Percentiles rank a stretch among this genome's conserved stretches.
phyloP scores from a whole-genome alignment of 2,888 invertebrate genomes.

The Drosophila infuscata region DNA sequence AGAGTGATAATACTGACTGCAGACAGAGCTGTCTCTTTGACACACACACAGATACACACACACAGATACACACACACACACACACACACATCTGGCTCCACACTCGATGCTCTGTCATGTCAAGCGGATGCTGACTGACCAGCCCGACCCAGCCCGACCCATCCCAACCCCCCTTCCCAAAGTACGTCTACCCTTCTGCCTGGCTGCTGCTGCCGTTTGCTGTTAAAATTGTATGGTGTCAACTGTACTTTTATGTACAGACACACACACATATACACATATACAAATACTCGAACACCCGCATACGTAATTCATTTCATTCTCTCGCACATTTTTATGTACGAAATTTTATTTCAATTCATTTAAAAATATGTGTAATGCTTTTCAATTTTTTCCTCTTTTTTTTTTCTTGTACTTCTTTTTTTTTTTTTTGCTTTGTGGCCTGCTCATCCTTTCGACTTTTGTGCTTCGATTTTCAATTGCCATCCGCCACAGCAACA shows the following conservation, averaged over 20 bases:
- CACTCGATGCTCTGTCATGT: constrained; percentile 53
- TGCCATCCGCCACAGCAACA: constrained; percentile 38
- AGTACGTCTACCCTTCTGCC: constrained; percentile 22
- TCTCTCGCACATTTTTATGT: constrained; percentile 70
- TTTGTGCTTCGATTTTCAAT: constrained; percentile 74
- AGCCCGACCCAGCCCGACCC: constrained; percentile 45
- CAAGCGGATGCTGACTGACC: constrained; percentile 67
- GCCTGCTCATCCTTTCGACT: constrained; percentile 66
- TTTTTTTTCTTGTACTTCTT: constrained; percentile 4
- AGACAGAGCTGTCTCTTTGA: constrained; percentile 56
- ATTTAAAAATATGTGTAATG: constrained; percentile 78
- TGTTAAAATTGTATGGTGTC: constrained; percentile 77
- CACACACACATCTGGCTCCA: constrained; percentile 11
- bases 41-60: constrained; percentile 28
- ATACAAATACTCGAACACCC: constrained; percentile 33
- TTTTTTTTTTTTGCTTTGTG: constrained; percentile 14
- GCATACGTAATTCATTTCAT: constrained; percentile 50
- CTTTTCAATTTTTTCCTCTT: constrained; percentile 24
- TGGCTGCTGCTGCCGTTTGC: constrained; percentile 62
- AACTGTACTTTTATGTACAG: constrained; percentile 79
- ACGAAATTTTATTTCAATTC: constrained; percentile 79
- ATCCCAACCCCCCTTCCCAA: background rate
- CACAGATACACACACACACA: constrained; percentile 12
- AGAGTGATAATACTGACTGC: constrained; percentile 34
- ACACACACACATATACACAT: constrained; percentile 36